Evolutionary conservation across 2,113 vertebrate species (phyloP).

Genomic region (Mastomys coucha): DNA sequence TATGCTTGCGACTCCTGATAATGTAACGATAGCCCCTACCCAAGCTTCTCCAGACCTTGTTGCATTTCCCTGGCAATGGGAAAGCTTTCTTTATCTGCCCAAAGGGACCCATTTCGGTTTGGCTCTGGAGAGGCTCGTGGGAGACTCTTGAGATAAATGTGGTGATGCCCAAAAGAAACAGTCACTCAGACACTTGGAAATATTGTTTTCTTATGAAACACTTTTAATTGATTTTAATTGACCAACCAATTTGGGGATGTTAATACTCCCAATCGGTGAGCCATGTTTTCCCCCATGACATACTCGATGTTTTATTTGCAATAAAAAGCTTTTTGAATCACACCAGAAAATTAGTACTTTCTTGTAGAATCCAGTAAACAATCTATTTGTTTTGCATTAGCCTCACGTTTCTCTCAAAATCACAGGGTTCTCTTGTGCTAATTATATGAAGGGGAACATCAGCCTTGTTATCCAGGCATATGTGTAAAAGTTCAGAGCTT

Average conservation of each 20-base stretch:
- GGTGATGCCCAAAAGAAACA: neutral
- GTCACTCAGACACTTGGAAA: neutral
- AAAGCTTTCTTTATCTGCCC: neutral
- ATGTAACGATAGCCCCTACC: fast-evolving
- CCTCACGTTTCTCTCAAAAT: neutral
- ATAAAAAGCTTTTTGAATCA: conserved; percentile 43
- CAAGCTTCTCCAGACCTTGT: neutral
- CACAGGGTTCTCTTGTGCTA: neutral
- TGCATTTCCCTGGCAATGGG: neutral
- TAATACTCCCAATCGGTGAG: neutral
- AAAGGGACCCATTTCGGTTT: neutral
- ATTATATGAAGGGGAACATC: neutral
- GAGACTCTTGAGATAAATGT: neutral
- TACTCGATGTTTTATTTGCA: conserved; percentile 43
- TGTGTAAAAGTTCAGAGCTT: neutral
- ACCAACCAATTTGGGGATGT: neutral
- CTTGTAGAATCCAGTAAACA: conserved; percentile 52
- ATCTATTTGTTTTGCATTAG: conserved; percentile 42
- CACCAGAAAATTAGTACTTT: conserved; percentile 36
- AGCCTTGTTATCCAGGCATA: neutral
- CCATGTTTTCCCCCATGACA: neutral
- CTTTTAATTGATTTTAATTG: conserved; percentile 49
- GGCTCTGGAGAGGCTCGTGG: neutral
- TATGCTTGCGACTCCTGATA: neutral
- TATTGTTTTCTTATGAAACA: conserved; percentile 38